Evolutionary conservation across 2,113 vertebrate species (phyloP), one percentile per base, ranked within the genome.

Genomic region (Macquaria ambigua): DNA sequence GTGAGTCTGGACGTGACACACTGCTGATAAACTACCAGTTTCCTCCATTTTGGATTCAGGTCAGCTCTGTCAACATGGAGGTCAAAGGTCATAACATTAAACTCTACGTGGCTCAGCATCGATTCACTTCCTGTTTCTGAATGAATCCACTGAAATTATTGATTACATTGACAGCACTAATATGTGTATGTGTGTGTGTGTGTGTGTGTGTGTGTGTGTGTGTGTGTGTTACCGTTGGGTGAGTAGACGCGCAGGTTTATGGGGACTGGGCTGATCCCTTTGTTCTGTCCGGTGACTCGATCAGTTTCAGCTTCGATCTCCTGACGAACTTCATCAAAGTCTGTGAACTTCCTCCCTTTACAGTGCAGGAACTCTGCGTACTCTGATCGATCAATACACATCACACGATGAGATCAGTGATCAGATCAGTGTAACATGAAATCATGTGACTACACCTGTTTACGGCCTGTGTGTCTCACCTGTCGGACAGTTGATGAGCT

Each of bases 271-370:
- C 98, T 99, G 93, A 99, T 99, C 39, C 98, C 98, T 90, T 98
- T 99, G 95, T 99, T 99, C 64, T 97, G 97, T 61, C 98, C 98
- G 0, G 98, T 99, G 77, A 96, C 90, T 68, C 98, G 93, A 90
- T 99, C 98, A 0, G 98, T 99, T 93, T 99, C 98, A 1, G 96
- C 96, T 90, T 99, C 98, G 6, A 99, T 99, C 85, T 99, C 98
- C 95, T 96, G 93, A 86, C 98, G 98, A 31, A 99, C 95, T 89
- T 99, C 98, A 86, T 99, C 98, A 55, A 99, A 99, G 90, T 99
- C 98, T 0, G 90, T 97, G 93, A 99, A 99, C 81, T 98, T 98
- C 94, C 97, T 99, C 52, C 98, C 98, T 90, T 99, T 99, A 92
- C 97, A 98, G 90, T 99, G 98, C 31, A 99, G 94, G 82, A 99